Evolutionary conservation across 2,797 vertebrate species (phyloP).

Genomic region (Sebastes minor): DNA sequence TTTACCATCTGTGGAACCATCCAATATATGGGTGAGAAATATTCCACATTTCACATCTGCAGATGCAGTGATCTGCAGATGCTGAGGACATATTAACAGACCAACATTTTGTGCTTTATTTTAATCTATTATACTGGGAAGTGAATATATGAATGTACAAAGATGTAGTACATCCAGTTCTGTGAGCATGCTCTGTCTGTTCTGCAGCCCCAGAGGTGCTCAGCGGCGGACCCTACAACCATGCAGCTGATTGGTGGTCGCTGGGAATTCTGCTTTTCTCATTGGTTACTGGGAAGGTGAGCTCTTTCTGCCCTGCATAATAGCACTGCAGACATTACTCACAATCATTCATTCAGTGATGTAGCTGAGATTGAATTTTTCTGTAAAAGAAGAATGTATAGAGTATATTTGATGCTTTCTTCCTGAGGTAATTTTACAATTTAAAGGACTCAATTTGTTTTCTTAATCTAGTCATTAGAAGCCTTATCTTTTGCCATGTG

Average conservation of each 20-base stretch:
- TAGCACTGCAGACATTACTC: not conserved
- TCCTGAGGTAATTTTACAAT: not conserved
- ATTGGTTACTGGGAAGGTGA: conserved; percentile 92
- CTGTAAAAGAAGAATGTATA: not conserved
- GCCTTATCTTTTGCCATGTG: not conserved
- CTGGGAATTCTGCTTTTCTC: conserved; percentile 92
- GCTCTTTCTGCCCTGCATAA: conserved; percentile 33
- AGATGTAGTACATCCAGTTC: not conserved
- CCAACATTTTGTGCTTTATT: not conserved
- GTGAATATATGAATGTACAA: not conserved
- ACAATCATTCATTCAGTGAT: conserved; percentile 4
- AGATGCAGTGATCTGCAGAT: not conserved
- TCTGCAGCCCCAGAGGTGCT: conserved; percentile 93
- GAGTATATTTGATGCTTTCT: not conserved
- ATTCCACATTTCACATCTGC: not conserved
- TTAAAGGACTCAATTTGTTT: not conserved
- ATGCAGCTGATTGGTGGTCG: conserved; percentile 96
- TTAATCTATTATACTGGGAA: not conserved
- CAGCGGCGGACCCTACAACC: conserved; percentile 93
- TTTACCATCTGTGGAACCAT: conserved; percentile 96
- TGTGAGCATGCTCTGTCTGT: conserved; percentile 20
- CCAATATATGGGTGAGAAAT: conserved; percentile 96
- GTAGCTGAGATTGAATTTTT: not conserved
- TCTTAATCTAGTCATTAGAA: not conserved
- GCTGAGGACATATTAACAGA: not conserved